phyloP scores from a whole-genome alignment of 2,113 vertebrate genomes.

The Syngnathoides biaculeatus region DNA sequence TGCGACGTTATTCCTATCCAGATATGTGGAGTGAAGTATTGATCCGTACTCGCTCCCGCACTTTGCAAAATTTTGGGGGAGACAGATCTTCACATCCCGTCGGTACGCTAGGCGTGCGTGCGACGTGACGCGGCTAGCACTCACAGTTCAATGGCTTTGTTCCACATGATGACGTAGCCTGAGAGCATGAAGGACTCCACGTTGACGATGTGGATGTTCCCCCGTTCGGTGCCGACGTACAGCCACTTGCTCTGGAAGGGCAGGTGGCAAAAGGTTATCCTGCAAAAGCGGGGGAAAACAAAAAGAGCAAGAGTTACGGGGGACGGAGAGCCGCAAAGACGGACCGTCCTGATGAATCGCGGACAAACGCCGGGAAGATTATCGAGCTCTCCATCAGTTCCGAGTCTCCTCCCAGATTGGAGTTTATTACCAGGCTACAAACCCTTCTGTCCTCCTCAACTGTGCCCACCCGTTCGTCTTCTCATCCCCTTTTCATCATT shows the following conservation, averaged over 20 bases:
- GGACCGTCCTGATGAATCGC: constrained; percentile 6
- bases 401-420: constrained; percentile 8
- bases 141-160: constrained; percentile 99
- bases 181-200: constrained; percentile 99
- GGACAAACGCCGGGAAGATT: constrained; percentile 5
- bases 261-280: constrained; percentile 98
- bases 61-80: background rate
- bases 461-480: constrained; percentile 49
- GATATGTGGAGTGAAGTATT: constrained; percentile 17
- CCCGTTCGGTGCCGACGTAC: constrained; percentile 95
- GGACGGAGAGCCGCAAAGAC: constrained; percentile 10
- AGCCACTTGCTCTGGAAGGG: constrained; percentile 99
- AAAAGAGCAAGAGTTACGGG: background rate
- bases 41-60: background rate
- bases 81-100: too few species aligned
- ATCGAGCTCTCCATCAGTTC: constrained; percentile 32
- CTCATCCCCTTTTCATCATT: constrained; percentile 52
- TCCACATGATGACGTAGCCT: constrained; percentile 99
- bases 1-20: constrained; percentile 11
- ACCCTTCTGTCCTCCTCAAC: constrained; percentile 43
- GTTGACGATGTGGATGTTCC: constrained; percentile 98
- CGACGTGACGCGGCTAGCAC: constrained; percentile 50
- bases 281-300: constrained; percentile 60
- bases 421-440: constrained; percentile 59
- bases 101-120: too few species aligned